Evolutionary conservation across 2,113 vertebrate species (phyloP).

Genomic region (Chionomys nivalis): DNA sequence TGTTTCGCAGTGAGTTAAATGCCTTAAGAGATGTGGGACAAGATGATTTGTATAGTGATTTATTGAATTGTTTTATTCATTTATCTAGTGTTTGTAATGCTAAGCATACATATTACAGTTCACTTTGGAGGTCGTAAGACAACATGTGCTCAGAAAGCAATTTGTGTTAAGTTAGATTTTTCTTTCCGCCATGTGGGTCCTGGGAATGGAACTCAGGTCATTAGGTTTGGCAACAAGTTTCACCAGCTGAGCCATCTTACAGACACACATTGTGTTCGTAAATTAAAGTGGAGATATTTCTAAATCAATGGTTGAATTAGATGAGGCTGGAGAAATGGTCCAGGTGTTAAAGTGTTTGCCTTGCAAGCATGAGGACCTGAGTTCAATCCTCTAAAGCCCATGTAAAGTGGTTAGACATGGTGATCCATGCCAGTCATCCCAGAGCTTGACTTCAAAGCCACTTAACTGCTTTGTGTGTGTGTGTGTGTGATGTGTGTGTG

Average conservation of each 20-base stretch:
- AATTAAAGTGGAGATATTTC: not conserved
- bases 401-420: not conserved
- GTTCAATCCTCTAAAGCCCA: not conserved
- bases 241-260: not conserved
- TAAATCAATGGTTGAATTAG: not conserved
- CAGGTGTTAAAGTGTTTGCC: not conserved
- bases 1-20: not conserved
- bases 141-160: not conserved
- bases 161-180: not conserved
- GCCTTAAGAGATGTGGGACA: not conserved
- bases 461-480: not conserved
- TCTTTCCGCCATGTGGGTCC: not conserved
- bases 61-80: not conserved
- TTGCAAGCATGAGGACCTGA: not conserved
- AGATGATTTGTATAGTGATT: not conserved
- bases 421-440: not conserved
- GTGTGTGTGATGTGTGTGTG: not conserved
- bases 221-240: not conserved
- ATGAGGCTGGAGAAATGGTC: not conserved
- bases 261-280: not conserved
- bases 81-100: not conserved
- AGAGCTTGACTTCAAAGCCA: not conserved
- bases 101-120: not conserved
- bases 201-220: not conserved
- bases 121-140: not conserved